Evolutionary conservation across 2,888 invertebrate genomes (phyloP).

Genomic region (Griposia aprilina): DNA sequence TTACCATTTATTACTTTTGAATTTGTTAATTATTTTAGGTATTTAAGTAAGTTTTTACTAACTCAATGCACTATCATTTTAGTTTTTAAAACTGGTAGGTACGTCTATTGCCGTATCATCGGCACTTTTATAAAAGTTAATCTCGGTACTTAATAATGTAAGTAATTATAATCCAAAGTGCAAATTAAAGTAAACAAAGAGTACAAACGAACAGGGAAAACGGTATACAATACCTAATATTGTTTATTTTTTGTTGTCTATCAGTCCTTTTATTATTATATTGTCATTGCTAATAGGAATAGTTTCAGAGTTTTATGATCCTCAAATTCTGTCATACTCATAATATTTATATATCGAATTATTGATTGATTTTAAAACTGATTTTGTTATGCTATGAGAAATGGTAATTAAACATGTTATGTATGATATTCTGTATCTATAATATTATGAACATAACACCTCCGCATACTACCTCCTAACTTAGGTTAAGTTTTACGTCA

Average conservation of each 20-base stretch:
- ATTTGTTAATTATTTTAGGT: constrained; percentile 8
- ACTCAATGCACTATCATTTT: constrained; percentile 23
- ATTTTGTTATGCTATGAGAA: constrained; percentile 1
- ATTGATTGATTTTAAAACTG: neutral
- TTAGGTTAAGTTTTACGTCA: constrained; percentile 36
- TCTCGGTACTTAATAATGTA: constrained; percentile 36
- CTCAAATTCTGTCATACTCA: too few species aligned
- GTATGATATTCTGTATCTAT: neutral
- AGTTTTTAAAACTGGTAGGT: neutral
- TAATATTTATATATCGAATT: neutral
- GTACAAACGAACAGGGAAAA: constrained; percentile 51
- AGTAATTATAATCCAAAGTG: constrained; percentile 2
- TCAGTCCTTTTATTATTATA: constrained; percentile 10
- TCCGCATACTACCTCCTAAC: constrained; percentile 60
- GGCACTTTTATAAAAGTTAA: neutral
- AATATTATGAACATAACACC: constrained; percentile 30
- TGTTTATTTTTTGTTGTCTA: constrained; percentile 47
- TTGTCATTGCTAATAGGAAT: constrained; percentile 2
- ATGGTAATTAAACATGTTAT: neutral
- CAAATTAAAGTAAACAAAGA: constrained; percentile 30
- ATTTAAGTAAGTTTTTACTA: constrained; percentile 5
- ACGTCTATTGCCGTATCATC: neutral
- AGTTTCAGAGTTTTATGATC: constrained; percentile 7
- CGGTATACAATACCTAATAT: constrained; percentile 45
- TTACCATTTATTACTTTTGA: neutral